Conservation (phyloP, 2,888 invertebrate species). For the Thymelicus lineola region DNA sequence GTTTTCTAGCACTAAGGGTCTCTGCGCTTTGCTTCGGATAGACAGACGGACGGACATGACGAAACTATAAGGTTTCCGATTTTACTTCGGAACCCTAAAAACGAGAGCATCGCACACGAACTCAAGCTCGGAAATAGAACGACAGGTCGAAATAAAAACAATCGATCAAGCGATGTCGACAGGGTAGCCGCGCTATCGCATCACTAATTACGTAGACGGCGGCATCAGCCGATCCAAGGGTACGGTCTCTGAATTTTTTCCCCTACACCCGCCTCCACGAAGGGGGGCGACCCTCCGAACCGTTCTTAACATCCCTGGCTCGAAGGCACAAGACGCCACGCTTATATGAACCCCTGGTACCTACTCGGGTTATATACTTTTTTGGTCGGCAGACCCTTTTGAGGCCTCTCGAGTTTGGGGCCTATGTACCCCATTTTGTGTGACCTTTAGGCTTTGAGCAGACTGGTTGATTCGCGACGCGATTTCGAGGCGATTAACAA, state of each 20-base stretch:
- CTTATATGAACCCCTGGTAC: constrained; percentile 78
- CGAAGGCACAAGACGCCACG: constrained; percentile 77
- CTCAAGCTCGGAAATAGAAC: not conserved
- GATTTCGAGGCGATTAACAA: not conserved
- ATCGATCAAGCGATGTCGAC: constrained; percentile 58
- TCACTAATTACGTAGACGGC: constrained; percentile 83
- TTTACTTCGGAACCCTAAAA: too few relatives aligned
- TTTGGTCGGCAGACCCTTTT: constrained; percentile 82
- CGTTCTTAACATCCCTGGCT: constrained; percentile 84
- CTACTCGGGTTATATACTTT: constrained; percentile 81
- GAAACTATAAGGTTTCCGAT: too few relatives aligned
- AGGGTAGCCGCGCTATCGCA: constrained; percentile 66
- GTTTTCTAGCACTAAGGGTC: too few relatives aligned
- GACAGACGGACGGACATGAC: too few relatives aligned
- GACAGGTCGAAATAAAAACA: constrained; percentile 30
- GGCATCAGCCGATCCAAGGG: constrained; percentile 79
- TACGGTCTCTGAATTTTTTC: constrained; percentile 81
- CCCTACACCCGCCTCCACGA: constrained; percentile 70
- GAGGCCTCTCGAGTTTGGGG: constrained; percentile 74
- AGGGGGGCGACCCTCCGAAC: constrained; percentile 75
- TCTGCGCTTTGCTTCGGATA: too few relatives aligned
- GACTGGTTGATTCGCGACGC: constrained; percentile 21
- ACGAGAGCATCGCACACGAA: too few relatives aligned
- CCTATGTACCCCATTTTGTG: constrained; percentile 77
- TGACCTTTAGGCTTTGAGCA: constrained; percentile 42